Conservation (phyloP, 2,797 vertebrate genomes). For the Sphenodon punctatus region DNA sequence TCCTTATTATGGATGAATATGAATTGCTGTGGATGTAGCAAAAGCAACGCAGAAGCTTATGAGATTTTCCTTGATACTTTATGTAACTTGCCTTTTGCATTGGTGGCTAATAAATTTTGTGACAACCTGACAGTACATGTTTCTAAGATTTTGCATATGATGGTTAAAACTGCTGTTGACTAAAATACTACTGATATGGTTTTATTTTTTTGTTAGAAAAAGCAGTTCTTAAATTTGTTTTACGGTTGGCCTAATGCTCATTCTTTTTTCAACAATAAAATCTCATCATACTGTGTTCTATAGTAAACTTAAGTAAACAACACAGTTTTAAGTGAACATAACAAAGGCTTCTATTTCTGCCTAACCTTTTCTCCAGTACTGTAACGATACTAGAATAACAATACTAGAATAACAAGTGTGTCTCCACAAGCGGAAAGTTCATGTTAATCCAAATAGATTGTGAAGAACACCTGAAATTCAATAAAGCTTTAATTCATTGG, state of each 20-base stretch:
- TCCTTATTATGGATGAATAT: too few relatives aligned
- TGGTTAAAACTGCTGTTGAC: slow-evolving; percentile 3
- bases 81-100: neutral
- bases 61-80: neutral
- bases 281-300: neutral
- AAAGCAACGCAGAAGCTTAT: neutral
- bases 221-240: neutral
- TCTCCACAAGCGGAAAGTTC: neutral
- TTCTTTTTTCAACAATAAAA: neutral
- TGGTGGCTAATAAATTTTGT: slow-evolving; percentile 11
- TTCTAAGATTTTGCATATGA: slow-evolving; percentile 29
- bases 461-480: neutral
- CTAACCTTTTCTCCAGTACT: neutral
- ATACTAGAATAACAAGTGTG: neutral
- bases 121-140: neutral
- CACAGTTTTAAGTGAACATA: neutral
- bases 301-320: neutral
- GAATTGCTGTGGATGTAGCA: too few relatives aligned
- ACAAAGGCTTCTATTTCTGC: too few relatives aligned
- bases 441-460: neutral
- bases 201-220: slow-evolving; percentile 14
- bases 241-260: neutral
- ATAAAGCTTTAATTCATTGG: neutral
- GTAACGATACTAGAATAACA: neutral
- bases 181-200: slow-evolving; percentile 1